Base-by-base conservation (phyloP, 2,797 vertebrate species). In the Silurus lanzhouensis region DNA sequence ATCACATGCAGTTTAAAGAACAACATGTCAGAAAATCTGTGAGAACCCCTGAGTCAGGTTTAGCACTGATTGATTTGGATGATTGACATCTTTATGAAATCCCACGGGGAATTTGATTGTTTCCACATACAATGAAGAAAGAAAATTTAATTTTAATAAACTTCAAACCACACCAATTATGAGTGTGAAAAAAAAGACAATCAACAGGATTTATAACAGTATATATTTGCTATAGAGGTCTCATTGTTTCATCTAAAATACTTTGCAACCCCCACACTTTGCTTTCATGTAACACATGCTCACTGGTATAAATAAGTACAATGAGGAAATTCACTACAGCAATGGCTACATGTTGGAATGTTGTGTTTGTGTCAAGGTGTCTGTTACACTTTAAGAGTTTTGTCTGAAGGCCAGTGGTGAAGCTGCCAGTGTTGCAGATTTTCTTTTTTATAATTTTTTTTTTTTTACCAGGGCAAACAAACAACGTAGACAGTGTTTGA, bases 401-500 rank as follows among this genome's bases (percentile, higher is more conserved):
- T 83, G 81, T 61, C 7, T 60, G 27, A 58, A 17, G 9, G 74
- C 68, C 48, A 46, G 89, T 52, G 88, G 90, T 89, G 91, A 81
- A 91, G 78, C 48, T 92, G 93, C 92, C 93, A 92, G 89, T 90
- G 20, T 89, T 91, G 90, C 52, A 94, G 93, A 92, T 93, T 92
- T 90, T 92, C 93, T 90, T 94, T 92, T 94, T 94, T 93, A 93
- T 93, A 95, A 95, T 95, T 95, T 38, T 38, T 38, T 4, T 38
- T 38, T 92, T 94, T 95, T 95, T 94, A 94, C 94, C 94, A 95
- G 94, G 92, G 88, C 91, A 93, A 86, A 91, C 12, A 88, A 91
- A 96, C 95, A 96, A 96, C 94, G 92, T 90, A 86, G 58, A 81
- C 92, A 92, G 93, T 96, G 94, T 96, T 95, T 89, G 57, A 66